These are phyloP conservation scores for Salvelinus alpinus DNA, from an alignment of 2,113 vertebrate species.

Conservation along the genomic window DNA sequence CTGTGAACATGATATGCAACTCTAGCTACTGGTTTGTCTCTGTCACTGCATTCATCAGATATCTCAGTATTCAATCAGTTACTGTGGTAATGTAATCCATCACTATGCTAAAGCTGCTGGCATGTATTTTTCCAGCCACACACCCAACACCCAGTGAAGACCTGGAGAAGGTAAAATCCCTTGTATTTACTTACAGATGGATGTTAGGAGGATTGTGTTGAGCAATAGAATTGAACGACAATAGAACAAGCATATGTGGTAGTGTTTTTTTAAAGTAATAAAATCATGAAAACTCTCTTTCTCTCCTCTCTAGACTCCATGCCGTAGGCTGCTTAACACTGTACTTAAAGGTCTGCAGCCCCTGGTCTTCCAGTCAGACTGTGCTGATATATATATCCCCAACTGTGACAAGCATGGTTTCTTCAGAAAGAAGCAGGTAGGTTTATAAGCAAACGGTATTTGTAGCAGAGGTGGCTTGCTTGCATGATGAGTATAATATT, in stretches of 20 bases:
- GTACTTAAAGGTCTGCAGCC: conserved; percentile 67
- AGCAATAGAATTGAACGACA: too few relatives aligned
- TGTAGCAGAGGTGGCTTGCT: too few relatives aligned
- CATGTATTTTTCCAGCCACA: conserved; percentile 44
- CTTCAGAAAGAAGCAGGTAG: conserved; percentile 78
- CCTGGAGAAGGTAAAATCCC: conserved; percentile 64
- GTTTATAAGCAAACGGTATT: conserved; percentile 13
- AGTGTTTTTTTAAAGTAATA: too few relatives aligned
- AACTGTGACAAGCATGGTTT: conserved; percentile 77
- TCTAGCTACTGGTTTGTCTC: not conserved
- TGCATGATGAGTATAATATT: too few relatives aligned
- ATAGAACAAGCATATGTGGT: not conserved
- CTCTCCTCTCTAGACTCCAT: conserved; percentile 69
- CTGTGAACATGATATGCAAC: not conserved
- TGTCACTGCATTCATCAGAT: too few relatives aligned
- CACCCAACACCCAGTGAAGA: conserved; percentile 43
- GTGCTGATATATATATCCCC: conserved; percentile 78
- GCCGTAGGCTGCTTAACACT: conserved; percentile 68
- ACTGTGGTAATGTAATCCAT: too few relatives aligned
- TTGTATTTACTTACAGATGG: not conserved
- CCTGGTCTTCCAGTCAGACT: conserved; percentile 61
- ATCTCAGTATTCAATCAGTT: too few relatives aligned
- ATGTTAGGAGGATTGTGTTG: too few relatives aligned
- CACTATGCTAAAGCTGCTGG: not conserved
- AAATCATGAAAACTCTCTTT: too few relatives aligned